phyloP scores from a whole-genome alignment of 2,888 invertebrate species.

The Epiblema foenella region DNA sequence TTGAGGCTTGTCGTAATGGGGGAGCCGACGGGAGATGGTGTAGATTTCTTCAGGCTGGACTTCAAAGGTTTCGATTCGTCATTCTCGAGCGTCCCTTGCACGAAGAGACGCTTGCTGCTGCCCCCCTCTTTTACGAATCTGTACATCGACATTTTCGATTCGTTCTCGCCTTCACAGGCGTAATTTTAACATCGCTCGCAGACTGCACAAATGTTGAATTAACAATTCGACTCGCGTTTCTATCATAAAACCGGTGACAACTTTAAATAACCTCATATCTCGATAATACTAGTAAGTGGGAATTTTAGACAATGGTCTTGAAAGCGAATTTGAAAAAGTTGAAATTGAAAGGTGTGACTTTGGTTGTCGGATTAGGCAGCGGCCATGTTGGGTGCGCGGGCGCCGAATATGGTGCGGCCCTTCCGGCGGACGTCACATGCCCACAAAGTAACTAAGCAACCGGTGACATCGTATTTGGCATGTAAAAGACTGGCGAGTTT shows the following conservation, averaged over 20 bases:
- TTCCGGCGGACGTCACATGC: slow-evolving; percentile 67
- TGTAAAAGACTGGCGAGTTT: slow-evolving; percentile 47
- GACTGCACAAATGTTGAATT: slow-evolving; percentile 63
- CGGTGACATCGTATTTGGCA: slow-evolving; percentile 40
- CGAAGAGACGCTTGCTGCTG: slow-evolving; percentile 88
- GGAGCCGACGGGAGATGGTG: slow-evolving; percentile 83
- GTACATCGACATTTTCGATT: slow-evolving; percentile 88
- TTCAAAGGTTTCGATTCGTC: slow-evolving; percentile 84
- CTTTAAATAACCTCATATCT: slow-evolving; percentile 44
- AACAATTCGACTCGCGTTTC: slow-evolving; percentile 74
- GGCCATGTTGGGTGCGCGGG: slow-evolving; percentile 58
- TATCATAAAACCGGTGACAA: slow-evolving; percentile 55
- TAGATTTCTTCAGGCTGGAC: slow-evolving; percentile 81
- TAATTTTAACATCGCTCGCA: slow-evolving; percentile 59
- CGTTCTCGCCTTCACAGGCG: slow-evolving; percentile 65
- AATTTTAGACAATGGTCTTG: slow-evolving; percentile 52
- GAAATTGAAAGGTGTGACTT: slow-evolving; percentile 58
- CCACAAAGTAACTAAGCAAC: slow-evolving; percentile 48
- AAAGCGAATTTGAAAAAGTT: slow-evolving; percentile 58
- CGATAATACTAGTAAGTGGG: slow-evolving; percentile 51
- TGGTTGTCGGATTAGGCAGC: slow-evolving; percentile 61
- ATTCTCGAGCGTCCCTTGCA: slow-evolving; percentile 89
- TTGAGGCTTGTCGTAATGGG: slow-evolving; percentile 86
- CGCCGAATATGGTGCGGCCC: slow-evolving; percentile 62
- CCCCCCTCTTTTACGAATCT: slow-evolving; percentile 90